Evolutionary conservation across 2,797 vertebrate genomes (phyloP).

Genomic region (Cyprinella venusta): DNA sequence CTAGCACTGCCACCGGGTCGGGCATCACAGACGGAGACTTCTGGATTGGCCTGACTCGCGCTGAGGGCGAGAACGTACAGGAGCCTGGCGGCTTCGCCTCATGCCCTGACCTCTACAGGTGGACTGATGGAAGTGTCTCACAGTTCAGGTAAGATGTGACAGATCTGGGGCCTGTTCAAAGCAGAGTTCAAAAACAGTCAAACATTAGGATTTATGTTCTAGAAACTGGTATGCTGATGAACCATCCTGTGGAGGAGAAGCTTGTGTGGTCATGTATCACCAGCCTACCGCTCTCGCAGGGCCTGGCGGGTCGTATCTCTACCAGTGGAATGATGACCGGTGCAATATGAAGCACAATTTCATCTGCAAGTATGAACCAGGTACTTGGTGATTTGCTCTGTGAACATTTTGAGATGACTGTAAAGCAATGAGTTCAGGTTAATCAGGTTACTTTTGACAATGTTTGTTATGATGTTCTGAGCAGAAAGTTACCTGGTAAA

Average conservation of each 20-base stretch:
- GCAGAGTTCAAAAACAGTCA: not conserved
- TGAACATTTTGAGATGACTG: not conserved
- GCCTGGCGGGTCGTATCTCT: constrained; percentile 90
- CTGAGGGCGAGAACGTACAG: constrained; percentile 72
- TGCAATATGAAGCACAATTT: constrained; percentile 99
- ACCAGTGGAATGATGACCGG: constrained; percentile 97
- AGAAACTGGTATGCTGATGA: constrained; percentile 98
- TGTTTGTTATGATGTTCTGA: constrained; percentile 19
- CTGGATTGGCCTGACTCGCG: constrained; percentile 93
- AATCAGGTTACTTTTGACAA: not conserved
- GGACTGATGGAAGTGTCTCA: constrained; percentile 87
- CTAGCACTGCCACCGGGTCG: constrained; percentile 72
- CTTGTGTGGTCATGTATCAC: constrained; percentile 98
- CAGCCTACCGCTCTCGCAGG: constrained; percentile 90
- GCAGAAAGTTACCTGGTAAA: constrained; percentile 75
- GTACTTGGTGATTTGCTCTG: constrained; percentile 67
- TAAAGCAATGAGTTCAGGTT: too few species aligned
- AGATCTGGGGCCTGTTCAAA: not conserved
- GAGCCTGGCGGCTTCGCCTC: constrained; percentile 71
- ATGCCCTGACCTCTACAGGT: constrained; percentile 89
- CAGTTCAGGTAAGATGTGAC: constrained; percentile 81
- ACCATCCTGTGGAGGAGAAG: constrained; percentile 95
- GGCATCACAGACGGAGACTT: constrained; percentile 92
- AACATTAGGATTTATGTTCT: not conserved
- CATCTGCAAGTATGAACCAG: constrained; percentile 93